phyloP scores from a whole-genome alignment of 2,797 vertebrate species.

The Myripristis murdjan region DNA sequence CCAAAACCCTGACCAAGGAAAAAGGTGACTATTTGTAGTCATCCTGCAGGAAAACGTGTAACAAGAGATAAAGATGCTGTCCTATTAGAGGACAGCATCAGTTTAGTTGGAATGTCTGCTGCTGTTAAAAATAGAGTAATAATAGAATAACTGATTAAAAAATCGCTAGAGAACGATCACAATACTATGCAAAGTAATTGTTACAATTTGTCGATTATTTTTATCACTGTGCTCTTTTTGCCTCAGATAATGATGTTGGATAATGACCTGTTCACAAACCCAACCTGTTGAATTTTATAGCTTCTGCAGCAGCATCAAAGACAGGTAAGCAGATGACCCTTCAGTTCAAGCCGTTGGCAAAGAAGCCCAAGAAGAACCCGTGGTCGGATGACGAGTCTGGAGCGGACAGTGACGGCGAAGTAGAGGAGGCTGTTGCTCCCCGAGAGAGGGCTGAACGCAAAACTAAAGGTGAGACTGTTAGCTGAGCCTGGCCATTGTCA shows the following conservation, averaged over 20 bases:
- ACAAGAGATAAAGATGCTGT: not conserved
- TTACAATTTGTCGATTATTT: no score
- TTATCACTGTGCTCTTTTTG: no score
- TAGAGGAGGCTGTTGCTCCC: constrained; percentile 60
- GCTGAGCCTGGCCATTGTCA: not conserved
- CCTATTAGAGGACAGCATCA: no score
- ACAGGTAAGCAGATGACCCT: constrained; percentile 90
- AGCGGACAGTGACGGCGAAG: constrained; percentile 69
- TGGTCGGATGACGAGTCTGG: constrained; percentile 87
- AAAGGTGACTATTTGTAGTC: constrained; percentile 65
- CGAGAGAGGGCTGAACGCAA: constrained; percentile 76
- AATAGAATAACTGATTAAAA: no score
- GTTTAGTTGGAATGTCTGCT: no score
- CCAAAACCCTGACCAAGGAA: constrained; percentile 78
- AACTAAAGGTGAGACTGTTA: constrained; percentile 83
- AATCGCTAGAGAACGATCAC: no score
- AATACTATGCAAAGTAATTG: no score
- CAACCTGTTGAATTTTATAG: no score
- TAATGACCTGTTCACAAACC: no score
- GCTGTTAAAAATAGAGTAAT: no score
- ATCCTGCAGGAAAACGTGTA: not conserved
- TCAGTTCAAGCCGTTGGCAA: constrained; percentile 89
- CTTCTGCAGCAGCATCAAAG: constrained; percentile 70
- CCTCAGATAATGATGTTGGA: no score
- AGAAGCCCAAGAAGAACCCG: constrained; percentile 83